Base-by-base conservation (phyloP, 2,888 invertebrate species). In the Saturnia japonica region DNA sequence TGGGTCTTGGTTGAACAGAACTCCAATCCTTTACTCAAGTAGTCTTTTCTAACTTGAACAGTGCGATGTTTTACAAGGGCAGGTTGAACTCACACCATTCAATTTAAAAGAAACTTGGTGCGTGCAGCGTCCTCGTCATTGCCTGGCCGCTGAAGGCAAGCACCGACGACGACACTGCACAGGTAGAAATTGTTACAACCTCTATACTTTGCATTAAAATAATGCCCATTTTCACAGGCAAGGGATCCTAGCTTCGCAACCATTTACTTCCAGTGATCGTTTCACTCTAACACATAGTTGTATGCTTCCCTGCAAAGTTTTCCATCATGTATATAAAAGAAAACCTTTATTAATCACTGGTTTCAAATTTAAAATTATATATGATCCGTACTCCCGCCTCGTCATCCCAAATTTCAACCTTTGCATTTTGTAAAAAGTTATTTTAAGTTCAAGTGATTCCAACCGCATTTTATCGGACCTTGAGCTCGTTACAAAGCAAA, bases 171-270 rank as follows among this genome's bases (percentile, higher is more conserved):
- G 90, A 89, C 85, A 82, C 91, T 90, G 89, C 85, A 93, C 93
- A 85, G 85, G 85, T 91, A 93, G 87, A 90, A 91, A 93, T 86
- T 89, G 91, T 94, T 96, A 96, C 96, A 96, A 97, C 96, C 96
- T 97, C 97, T 97, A 97, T 97, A 97, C 97, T 97, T 97, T 97
- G 97, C 97, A 97, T 96, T 96, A 96, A 97, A 97, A 95, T 96
- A 97, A 97, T 97, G 96, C 96, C 96, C 96, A 96, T 96, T 96
- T 96, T 96, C 96, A 95, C 95, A 94, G 94, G 94, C 94, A 94
- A 94, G 93, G 94, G 93, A 93, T 93, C 91, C 93, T 90, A 92
- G 91, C 92, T 89, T 85, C 93, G 87, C 91, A 88, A 89, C 88
- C 92, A 83, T 90, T 87, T 87, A 86, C 22, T 85, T 88, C 87